Conservation (phyloP, 2,888 invertebrate species). For the Stenodera caucasica region DNA sequence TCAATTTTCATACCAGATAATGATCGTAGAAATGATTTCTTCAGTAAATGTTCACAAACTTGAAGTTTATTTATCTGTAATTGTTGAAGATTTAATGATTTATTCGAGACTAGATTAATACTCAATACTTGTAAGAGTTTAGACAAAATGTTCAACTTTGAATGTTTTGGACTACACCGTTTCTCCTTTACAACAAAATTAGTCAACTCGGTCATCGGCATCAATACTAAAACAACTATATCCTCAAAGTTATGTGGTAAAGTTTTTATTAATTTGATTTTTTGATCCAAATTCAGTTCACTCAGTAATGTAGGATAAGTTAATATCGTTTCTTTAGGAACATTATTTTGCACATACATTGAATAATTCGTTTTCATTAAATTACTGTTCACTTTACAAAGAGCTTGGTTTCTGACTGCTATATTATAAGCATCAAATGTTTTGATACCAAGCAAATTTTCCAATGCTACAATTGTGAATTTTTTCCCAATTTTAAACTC, state of each 20-base stretch:
- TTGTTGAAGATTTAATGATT: constrained; percentile 6
- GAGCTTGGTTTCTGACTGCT: constrained; percentile 32
- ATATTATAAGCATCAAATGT: constrained; percentile 35
- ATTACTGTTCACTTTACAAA: constrained; percentile 28
- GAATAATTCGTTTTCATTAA: constrained; percentile 39
- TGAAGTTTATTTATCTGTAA: constrained; percentile 41
- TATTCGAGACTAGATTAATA: background rate
- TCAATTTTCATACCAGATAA: constrained; percentile 25
- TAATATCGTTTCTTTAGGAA: constrained; percentile 37
- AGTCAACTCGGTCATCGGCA: constrained; percentile 29
- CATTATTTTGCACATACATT: constrained; percentile 34
- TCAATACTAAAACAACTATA: constrained; percentile 38
- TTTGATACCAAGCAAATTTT: constrained; percentile 30
- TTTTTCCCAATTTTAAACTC: constrained; percentile 31
- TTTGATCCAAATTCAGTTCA: constrained; percentile 33
- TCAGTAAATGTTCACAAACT: constrained; percentile 33
- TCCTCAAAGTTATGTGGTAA: constrained; percentile 41
- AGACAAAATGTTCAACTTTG: constrained; percentile 35
- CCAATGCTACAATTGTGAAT: constrained; percentile 26
- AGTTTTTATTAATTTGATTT: constrained; percentile 38
- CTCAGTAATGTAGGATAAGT: constrained; percentile 45
- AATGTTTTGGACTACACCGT: constrained; percentile 22
- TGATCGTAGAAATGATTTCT: constrained; percentile 30
- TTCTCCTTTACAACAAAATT: constrained; percentile 30
- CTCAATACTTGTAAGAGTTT: constrained; percentile 37